phyloP scores from a whole-genome alignment of 2,113 vertebrate species.

The Parus major region DNA sequence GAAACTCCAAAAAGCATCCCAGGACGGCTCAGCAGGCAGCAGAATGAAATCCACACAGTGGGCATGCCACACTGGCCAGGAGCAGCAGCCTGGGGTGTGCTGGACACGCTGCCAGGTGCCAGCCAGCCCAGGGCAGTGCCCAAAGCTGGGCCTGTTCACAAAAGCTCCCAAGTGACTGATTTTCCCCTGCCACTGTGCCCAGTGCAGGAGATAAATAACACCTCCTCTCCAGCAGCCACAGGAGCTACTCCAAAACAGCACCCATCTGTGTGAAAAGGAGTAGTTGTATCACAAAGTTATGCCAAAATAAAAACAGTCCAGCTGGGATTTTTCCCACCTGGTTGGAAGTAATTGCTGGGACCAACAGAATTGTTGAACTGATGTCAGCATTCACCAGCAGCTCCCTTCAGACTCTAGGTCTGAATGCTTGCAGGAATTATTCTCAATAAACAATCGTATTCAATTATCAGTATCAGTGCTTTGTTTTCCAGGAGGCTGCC shows the following conservation, averaged over 20 bases:
- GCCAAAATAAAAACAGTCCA: neutral
- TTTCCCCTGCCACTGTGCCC: neutral
- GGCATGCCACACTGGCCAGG: fast-evolving
- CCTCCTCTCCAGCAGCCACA: neutral
- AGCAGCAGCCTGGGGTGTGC: fast-evolving
- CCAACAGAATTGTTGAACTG: neutral
- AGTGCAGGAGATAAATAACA: neutral
- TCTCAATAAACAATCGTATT: neutral
- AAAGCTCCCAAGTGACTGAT: neutral
- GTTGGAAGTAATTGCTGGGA: neutral
- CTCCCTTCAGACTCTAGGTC: neutral
- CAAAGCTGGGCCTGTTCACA: neutral
- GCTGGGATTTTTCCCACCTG: neutral
- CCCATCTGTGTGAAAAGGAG: neutral
- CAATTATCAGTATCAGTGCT: neutral
- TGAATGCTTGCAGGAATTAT: neutral
- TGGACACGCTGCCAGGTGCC: neutral
- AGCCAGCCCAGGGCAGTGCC: neutral
- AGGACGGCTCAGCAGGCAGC: neutral
- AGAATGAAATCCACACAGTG: neutral
- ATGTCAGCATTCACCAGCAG: neutral
- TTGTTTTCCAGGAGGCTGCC: neutral
- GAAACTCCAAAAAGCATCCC: neutral
- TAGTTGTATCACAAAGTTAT: neutral
- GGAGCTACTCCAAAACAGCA: neutral